A percentile compares a stretch with the other conserved stretches of the same genome.
Conservation (phyloP, 2,888 invertebrate species). For the Diarsia rubi region DNA sequence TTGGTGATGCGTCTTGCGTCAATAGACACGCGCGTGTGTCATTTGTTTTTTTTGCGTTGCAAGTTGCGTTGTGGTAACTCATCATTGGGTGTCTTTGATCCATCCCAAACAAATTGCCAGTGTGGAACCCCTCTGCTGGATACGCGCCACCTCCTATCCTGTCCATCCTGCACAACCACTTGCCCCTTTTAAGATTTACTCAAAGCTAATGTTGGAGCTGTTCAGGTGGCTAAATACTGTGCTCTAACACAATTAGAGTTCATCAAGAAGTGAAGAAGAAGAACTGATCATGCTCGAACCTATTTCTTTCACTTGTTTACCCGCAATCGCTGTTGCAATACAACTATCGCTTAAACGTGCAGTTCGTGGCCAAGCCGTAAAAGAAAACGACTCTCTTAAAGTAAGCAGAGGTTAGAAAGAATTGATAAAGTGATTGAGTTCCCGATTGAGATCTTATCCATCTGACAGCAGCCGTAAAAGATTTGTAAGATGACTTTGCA, state of each 20-base stretch:
- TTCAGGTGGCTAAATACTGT: too few relatives aligned
- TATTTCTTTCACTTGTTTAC: neutral
- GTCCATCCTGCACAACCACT: too few relatives aligned
- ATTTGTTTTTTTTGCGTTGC: neutral
- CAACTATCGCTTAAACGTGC: neutral
- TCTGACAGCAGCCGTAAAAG: slow-evolving; percentile 44
- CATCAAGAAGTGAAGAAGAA: too few relatives aligned
- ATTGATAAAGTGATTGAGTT: slow-evolving; percentile 49
- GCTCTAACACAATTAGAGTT: too few relatives aligned
- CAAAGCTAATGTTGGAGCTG: too few relatives aligned
- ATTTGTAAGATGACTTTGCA: slow-evolving; percentile 56
- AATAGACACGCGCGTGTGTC: neutral
- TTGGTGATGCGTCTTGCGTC: neutral
- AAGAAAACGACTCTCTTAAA: neutral
- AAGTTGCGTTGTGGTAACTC: neutral
- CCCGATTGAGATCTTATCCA: slow-evolving; percentile 50
- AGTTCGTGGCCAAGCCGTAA: neutral
- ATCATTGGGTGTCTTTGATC: neutral
- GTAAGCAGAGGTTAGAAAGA: slow-evolving; percentile 1
- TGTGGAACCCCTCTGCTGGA: too few relatives aligned
- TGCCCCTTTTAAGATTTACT: too few relatives aligned
- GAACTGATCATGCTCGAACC: neutral
- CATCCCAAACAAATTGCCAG: too few relatives aligned
- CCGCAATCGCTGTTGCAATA: neutral
- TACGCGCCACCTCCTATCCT: too few relatives aligned